Base-by-base conservation (phyloP, 2,113 vertebrate genomes). In the Serilophus lunatus region DNA sequence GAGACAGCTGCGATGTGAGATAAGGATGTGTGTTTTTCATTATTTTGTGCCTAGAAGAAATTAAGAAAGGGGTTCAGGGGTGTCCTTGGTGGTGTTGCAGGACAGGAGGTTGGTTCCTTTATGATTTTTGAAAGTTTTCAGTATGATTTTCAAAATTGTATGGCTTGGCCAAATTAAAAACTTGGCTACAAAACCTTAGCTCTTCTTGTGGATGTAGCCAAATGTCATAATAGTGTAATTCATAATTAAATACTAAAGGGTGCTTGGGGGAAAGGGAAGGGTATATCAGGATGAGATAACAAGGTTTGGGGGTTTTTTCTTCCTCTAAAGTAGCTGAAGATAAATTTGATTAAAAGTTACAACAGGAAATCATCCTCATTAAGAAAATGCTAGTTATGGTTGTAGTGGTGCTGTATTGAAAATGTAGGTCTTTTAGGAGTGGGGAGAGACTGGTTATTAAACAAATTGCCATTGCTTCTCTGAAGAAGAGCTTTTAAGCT, bases 51-150 rank as follows among this genome's bases (percentile, higher is more conserved):
- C 79, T 82, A 54, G 38, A 50, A 82, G 25, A 82, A 61, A 16
- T 61, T n/a, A 33, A 4, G 3, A 47, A 66, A 4, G 14, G 5
- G 1, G 0, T 23, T 68, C 70, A 35, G 3, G 7, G 6, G 4
- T 74, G 13, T 63, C 56, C 82, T 75, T 38, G 19, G 10, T 64
- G 10, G 12, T 65, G 3, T 85, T 19, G 70, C 26, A 45, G 65
- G 26, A 28, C 12, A 50, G 35, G 44, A 70, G 22, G 6, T 35
- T 44, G 40, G 10, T 70, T 82, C 13, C 24, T 17, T 38, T 63
- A 35, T 53, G 38, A 44, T 6, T 64, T 9, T 65, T 87, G 16
- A 23, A 86, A 63, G 47, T 23, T 82, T 85, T 10, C 18, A 44
- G 23, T 2, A 0, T 29, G 29, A 17, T 60, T 91, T 38, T 86